Base-by-base conservation (phyloP, 37 sponge, comb jelly and placozoan genomes). In the Aphrocallistes beatrix region DNA sequence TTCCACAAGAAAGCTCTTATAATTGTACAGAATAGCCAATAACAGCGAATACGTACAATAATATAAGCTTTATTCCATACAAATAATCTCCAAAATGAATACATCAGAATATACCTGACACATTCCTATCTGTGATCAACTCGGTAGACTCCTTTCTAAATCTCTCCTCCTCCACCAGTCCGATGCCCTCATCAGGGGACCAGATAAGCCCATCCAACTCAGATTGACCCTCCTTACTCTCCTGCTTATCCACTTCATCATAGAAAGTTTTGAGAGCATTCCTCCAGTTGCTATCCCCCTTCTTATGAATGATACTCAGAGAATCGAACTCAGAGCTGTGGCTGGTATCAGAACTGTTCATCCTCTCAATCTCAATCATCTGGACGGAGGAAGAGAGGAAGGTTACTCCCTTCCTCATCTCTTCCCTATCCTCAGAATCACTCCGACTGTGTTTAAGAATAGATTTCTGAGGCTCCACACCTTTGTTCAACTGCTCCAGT, bases 101-200 rank as follows among this genome's bases (percentile, higher is more conserved):
- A n/a, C n/a, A n/a, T n/a, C n/a, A n/a, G n/a, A n/a, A n/a, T n/a
- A n/a, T n/a, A n/a, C n/a, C n/a, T n/a, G n/a, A n/a, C n/a, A n/a
- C n/a, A n/a, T n/a, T n/a, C n/a, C n/a, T n/a, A n/a, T n/a, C n/a
- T n/a, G n/a, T n/a, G n/a, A n/a, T n/a, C n/a, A n/a, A n/a, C 21
- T 60, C n/a, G n/a, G 10, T 60, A 3, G 75, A 19, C 21, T 60
- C 75, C 25, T 60, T 3, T 60, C 10, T 60, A 30, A 60, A 60
- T 60, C 75, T 60, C 75, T 60, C 75, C 34, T 60, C 75, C 75
- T 60, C 75, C 25, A 60, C 75, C 75, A 60, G 75, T 60, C 75
- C 75, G 3, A 60, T 60, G 25, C 75, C 75, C 34, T 60, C 75
- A 60, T 60, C 75, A 60, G 75, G 75, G 25, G 75, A 60, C 75